Conservation (phyloP, 1,140 invertebrate genomes). For the Holotrichia oblita region DNA sequence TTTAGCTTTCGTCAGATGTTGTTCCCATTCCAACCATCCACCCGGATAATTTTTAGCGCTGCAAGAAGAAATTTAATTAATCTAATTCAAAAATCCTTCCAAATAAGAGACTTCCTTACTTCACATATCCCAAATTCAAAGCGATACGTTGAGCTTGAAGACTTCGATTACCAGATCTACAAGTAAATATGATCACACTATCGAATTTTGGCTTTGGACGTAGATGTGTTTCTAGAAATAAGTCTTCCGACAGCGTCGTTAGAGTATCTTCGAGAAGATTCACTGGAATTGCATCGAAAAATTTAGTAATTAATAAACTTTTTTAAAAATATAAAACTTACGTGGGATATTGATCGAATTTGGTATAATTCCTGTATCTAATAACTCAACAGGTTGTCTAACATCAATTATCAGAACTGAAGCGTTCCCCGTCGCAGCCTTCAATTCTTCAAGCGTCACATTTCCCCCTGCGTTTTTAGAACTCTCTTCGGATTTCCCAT, state of each 20-base stretch:
- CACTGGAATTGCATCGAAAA: slow-evolving; percentile 25
- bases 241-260: slow-evolving; percentile 52
- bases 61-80: no score
- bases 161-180: slow-evolving; percentile 61
- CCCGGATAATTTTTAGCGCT: no score
- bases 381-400: background rate
- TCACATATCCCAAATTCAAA: slow-evolving; percentile 60
- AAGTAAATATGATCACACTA: slow-evolving; percentile 62
- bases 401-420: background rate
- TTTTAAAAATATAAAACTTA: background rate
- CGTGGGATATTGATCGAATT: slow-evolving; percentile 7
- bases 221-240: slow-evolving; percentile 58
- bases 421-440: background rate
- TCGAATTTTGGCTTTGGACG: slow-evolving; percentile 56
- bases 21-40: no score
- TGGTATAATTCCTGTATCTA: background rate
- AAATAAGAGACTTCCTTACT: slow-evolving; percentile 56
- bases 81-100: background rate
- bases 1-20: background rate
- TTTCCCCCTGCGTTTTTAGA: background rate
- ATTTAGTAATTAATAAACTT: background rate
- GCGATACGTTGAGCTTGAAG: slow-evolving; percentile 56
- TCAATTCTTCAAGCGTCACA: background rate
- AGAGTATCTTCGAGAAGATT: slow-evolving; percentile 58
- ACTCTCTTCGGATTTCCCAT: background rate